These are phyloP conservation scores for Onychorhynchus coronatus DNA, from an alignment of 2,113 vertebrate species.

Conservation along the genomic window DNA sequence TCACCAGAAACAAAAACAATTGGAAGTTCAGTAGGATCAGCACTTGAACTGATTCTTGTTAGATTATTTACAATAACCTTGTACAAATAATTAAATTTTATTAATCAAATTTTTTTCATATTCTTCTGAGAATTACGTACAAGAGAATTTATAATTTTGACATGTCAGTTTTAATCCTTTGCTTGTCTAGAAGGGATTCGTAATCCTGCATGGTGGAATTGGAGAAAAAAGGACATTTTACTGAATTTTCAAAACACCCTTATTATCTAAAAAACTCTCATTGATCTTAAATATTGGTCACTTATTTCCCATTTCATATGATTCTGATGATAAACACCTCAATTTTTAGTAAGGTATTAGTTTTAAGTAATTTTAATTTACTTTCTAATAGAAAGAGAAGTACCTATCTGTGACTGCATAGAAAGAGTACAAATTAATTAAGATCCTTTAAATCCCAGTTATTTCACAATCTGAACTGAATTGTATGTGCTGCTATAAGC, in stretches of 20 bases:
- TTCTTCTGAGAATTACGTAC: background rate
- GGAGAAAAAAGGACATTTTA: background rate
- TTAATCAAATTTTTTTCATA: background rate
- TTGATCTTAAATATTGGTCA: background rate
- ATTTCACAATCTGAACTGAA: background rate
- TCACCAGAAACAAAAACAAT: background rate
- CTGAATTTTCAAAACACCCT: background rate
- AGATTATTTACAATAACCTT: background rate
- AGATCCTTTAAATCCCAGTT: background rate
- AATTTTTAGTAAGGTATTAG: background rate
- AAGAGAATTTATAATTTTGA: background rate
- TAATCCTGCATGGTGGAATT: background rate
- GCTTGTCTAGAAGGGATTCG: background rate
- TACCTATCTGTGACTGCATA: background rate
- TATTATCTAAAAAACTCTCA: background rate
- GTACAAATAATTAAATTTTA: background rate
- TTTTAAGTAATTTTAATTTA: background rate
- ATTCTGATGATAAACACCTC: background rate
- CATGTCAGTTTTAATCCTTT: background rate
- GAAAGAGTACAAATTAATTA: background rate
- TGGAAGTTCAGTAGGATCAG: background rate
- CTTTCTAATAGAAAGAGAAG: background rate
- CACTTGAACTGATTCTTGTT: background rate
- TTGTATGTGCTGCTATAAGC: background rate
- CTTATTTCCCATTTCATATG: background rate